Percentiles rank a stretch among this genome's conserved stretches.
phyloP scores from a whole-genome alignment of 1,140 invertebrate genomes.

The Megalopta genalis region DNA sequence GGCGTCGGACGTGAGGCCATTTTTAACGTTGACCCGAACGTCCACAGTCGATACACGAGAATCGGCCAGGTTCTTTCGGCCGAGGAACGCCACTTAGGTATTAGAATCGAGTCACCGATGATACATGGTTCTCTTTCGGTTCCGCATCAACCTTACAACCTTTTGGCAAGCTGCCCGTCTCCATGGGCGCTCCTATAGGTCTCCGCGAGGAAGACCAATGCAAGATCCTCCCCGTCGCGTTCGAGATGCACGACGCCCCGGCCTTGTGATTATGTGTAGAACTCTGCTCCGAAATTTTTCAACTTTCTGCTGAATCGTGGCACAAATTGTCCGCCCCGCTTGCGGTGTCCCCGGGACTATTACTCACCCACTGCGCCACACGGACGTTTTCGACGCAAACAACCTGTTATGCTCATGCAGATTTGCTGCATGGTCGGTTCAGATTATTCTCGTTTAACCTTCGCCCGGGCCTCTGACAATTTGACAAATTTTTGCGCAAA shows the following conservation, averaged over 20 bases:
- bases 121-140: slow-evolving; percentile 53
- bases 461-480: too few species aligned
- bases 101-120: slow-evolving; percentile 62
- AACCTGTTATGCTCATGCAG: neutral
- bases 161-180: slow-evolving; percentile 63
- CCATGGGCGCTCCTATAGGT: slow-evolving; percentile 16
- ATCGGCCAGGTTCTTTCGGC: neutral
- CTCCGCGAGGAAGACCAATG: slow-evolving; percentile 6
- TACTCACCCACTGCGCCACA: too few species aligned
- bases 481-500: too few species aligned
- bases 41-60: slow-evolving; percentile 1
- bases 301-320: slow-evolving; percentile 4
- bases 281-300: slow-evolving; percentile 26
- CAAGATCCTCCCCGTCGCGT: neutral
- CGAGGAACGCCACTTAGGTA: slow-evolving; percentile 38
- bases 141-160: slow-evolving; percentile 46
- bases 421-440: neutral
- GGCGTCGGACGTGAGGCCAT: neutral
- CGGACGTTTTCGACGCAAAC: too few species aligned
- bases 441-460: neutral
- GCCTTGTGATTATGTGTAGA: slow-evolving; percentile 23
- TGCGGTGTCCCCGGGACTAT: neutral
- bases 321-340: slow-evolving; percentile 22
- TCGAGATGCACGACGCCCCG: slow-evolving; percentile 32
- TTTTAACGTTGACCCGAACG: slow-evolving; percentile 21